Conservation (phyloP, 1,140 invertebrate genomes). For the Hyles euphorbiae region DNA sequence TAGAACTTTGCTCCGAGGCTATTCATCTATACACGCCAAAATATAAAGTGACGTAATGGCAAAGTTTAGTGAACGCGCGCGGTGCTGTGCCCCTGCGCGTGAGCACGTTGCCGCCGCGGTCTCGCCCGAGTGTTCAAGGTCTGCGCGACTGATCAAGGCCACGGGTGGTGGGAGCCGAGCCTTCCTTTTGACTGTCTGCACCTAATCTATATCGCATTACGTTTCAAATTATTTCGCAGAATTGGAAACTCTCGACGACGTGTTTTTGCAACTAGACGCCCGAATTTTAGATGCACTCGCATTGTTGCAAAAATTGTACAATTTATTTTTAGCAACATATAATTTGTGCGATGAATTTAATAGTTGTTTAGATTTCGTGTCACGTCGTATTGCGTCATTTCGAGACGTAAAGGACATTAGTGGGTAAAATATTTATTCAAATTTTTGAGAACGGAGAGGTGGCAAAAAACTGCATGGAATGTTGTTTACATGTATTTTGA, state of each 20-base stretch:
- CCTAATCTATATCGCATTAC: slow-evolving; percentile 8
- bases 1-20: slow-evolving; percentile 46
- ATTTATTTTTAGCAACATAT: neutral
- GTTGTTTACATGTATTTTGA: slow-evolving; percentile 33
- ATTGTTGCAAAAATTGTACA: slow-evolving; percentile 4
- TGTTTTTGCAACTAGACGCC: neutral
- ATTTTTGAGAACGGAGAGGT: slow-evolving; percentile 22
- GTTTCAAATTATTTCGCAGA: slow-evolving; percentile 6
- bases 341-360: slow-evolving; percentile 9
- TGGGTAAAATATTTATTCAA: slow-evolving; percentile 46
- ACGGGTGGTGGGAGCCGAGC: slow-evolving; percentile 29
- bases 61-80: slow-evolving; percentile 67
- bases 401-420: slow-evolving; percentile 25
- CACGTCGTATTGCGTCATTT: slow-evolving; percentile 49
- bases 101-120: slow-evolving; percentile 26
- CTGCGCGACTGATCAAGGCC: slow-evolving; percentile 48
- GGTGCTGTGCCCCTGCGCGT: slow-evolving; percentile 29
- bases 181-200: slow-evolving; percentile 12
- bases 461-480: slow-evolving; percentile 55
- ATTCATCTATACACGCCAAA: slow-evolving; percentile 51
- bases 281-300: too few relatives aligned
- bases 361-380: slow-evolving; percentile 19
- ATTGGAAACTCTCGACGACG: slow-evolving; percentile 2
- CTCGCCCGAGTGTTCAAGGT: slow-evolving; percentile 49
- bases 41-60: slow-evolving; percentile 58